phyloP scores from a whole-genome alignment of 2,888 invertebrate species.

The Anoncus sp. region DNA sequence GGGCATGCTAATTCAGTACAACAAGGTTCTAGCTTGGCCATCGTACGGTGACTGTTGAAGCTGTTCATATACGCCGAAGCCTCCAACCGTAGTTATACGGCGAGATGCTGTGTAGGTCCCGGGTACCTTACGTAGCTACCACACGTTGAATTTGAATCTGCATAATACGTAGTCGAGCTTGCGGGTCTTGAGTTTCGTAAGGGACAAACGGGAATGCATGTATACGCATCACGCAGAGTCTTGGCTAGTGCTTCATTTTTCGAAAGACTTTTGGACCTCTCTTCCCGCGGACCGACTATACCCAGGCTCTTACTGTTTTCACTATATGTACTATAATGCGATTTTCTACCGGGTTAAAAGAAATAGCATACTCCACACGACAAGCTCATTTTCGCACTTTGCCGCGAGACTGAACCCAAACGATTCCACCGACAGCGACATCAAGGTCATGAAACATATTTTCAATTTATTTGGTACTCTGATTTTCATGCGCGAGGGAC shows the following conservation, averaged over 20 bases:
- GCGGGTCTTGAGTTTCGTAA: conserved; percentile 61
- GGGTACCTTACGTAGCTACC: conserved; percentile 41
- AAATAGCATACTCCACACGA: no score
- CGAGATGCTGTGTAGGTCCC: conserved; percentile 43
- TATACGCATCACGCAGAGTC: conserved; percentile 4
- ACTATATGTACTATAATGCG: neutral
- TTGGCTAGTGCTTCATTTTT: neutral
- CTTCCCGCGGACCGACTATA: neutral
- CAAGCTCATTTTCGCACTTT: no score
- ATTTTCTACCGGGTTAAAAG: no score
- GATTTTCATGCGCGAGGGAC: no score
- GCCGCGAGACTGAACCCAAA: no score
- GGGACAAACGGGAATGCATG: conserved; percentile 21
- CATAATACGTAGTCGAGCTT: conserved; percentile 71
- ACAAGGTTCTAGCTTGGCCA: conserved; percentile 69
- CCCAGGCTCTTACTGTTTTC: conserved; percentile 11
- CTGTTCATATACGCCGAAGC: conserved; percentile 41
- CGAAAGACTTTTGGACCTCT: neutral
- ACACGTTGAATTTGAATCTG: conserved; percentile 66
- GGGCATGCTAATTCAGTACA: conserved; percentile 33
- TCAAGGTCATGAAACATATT: no score
- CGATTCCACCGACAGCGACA: no score
- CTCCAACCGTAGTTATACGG: conserved; percentile 9
- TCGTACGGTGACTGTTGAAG: conserved; percentile 30
- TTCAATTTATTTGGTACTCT: no score